Conservation (phyloP, 2,888 invertebrate genomes). For the Macrostomum cliftonense region DNA sequence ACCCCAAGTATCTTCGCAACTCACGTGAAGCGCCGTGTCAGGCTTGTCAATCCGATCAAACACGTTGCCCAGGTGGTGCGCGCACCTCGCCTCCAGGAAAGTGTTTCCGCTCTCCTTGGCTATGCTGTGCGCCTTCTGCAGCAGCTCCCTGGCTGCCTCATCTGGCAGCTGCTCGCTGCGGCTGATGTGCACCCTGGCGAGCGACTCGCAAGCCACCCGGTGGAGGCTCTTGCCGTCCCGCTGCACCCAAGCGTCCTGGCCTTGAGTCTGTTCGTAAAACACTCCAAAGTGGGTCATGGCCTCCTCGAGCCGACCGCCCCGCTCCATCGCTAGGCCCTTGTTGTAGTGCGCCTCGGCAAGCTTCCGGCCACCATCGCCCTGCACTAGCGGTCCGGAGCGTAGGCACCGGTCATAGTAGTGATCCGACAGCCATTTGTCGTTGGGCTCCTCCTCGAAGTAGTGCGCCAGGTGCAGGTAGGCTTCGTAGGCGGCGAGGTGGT, state of each 20-base stretch:
- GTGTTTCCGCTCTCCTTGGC: conserved; percentile 25
- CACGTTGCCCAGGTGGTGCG: conserved; percentile 28
- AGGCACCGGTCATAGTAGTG: conserved; percentile 32
- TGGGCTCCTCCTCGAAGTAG: conserved; percentile 22
- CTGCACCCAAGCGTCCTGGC: conserved; percentile 22
- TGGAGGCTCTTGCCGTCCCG: conserved; percentile 20
- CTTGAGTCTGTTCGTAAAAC: conserved; percentile 22
- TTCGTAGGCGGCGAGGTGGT: conserved; percentile 9
- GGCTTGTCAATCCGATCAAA: conserved; percentile 24
- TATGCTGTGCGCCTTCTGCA: conserved; percentile 27
- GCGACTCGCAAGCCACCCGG: conserved; percentile 25
- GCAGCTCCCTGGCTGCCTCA: conserved; percentile 17
- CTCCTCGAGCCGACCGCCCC: conserved; percentile 22
- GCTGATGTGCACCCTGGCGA: conserved; percentile 25
- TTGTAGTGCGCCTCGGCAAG: conserved; percentile 31
- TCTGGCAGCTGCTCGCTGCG: conserved; percentile 21
- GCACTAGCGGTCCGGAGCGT: conserved; percentile 18
- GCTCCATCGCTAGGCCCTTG: conserved; percentile 30
- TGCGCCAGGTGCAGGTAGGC: conserved; percentile 25
- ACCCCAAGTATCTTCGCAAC: neutral
- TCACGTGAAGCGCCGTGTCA: conserved; percentile 27
- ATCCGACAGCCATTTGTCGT: conserved; percentile 33
- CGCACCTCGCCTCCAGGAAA: conserved; percentile 25
- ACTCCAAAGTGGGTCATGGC: conserved; percentile 31
- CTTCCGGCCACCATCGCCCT: conserved; percentile 21